These are phyloP conservation scores for Zeus faber DNA, from an alignment of 2,113 vertebrate species.

Conservation along the genomic window DNA sequence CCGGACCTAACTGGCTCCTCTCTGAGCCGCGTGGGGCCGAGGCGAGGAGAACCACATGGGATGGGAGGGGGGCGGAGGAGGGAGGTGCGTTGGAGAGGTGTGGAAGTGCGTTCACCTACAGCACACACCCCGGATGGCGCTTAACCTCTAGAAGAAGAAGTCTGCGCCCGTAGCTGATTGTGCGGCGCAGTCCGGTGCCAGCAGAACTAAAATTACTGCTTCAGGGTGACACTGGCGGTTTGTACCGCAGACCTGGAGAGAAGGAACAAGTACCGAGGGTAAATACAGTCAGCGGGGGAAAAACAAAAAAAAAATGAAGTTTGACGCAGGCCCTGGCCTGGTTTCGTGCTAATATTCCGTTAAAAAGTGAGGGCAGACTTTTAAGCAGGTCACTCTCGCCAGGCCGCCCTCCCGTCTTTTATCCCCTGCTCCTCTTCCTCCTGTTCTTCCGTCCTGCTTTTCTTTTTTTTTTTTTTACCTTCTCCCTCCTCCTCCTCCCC, in stretches of 20 bases:
- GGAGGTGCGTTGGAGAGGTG: conserved; percentile 14
- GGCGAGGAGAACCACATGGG: conserved; percentile 34
- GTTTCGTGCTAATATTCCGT: conserved; percentile 65
- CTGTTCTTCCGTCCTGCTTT: conserved; percentile 35
- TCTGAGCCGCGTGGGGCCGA: conserved; percentile 41
- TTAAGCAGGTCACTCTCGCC: conserved; percentile 73
- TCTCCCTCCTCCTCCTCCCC: not conserved
- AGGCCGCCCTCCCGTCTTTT: conserved; percentile 44
- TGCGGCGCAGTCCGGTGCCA: conserved; percentile 66
- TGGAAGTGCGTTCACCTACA: conserved; percentile 42
- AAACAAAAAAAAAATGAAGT: conserved; percentile 19
- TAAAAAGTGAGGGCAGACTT: conserved; percentile 68
- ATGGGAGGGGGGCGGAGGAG: conserved; percentile 21
- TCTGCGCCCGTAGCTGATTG: conserved; percentile 45
- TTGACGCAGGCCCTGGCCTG: conserved; percentile 69
- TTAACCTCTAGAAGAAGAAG: conserved; percentile 48
- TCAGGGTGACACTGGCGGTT: conserved; percentile 70
- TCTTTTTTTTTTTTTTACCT: conserved; percentile 22
- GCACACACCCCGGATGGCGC: conserved; percentile 37
- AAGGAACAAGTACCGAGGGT: conserved; percentile 51
- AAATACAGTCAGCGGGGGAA: conserved; percentile 74
- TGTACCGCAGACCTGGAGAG: conserved; percentile 73
- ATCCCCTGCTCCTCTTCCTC: conserved; percentile 10
- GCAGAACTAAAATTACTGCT: conserved; percentile 67
- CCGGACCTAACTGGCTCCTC: conserved; percentile 49